Base-by-base conservation (phyloP, 2,888 invertebrate genomes). In the Stenichneumon culpator region DNA sequence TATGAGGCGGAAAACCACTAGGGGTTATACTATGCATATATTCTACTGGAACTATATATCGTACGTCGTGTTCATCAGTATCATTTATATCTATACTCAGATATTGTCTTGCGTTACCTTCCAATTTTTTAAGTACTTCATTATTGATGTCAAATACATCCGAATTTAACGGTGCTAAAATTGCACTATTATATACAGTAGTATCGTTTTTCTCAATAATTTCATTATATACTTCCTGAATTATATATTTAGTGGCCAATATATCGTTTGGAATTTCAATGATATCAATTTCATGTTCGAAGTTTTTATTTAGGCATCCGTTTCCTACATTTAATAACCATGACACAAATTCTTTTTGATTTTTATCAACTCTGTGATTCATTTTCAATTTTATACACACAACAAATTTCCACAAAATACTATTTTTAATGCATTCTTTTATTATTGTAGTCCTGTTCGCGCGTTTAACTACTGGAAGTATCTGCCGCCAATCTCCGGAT, bases 311-410 rank as follows among this genome's bases (percentile, higher is more conserved):
- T n/a, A 60, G 16, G 28, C 32, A 67, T 36, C 83, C 81, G n/a
- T 77, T 72, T 3, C 78, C 86, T 28, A 86, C 32, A 9, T 75
- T 57, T 19, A 82, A 57, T 32, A 84, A 63, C 83, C 82, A 84
- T 2, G 52, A 6, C 0, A 54, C 69, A 74, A 84, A 86, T 60
- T 72, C 36, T 28, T 70, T 69, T 32, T 81, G 70, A 36, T 65
- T 68, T 19, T 54, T 28, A 39, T 82, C 82, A 3, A 82, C 68
- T 11, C 86, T 83, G 79, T 79, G 77, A 72, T 79, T 86, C 1
- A n/a, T 52, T n/a, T 47, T 39, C 5, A 86, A 39, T 14, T 6
- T 14, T 4, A 79, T 19, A 44, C 19, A 14, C 4, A 19, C 36
- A 32, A 86, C 80, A 3, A 19, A 3, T 32, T 36, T 65, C 83